Evolutionary conservation across 1,140 invertebrate species (phyloP).

Genomic region (Spodoptera frugiperda): DNA sequence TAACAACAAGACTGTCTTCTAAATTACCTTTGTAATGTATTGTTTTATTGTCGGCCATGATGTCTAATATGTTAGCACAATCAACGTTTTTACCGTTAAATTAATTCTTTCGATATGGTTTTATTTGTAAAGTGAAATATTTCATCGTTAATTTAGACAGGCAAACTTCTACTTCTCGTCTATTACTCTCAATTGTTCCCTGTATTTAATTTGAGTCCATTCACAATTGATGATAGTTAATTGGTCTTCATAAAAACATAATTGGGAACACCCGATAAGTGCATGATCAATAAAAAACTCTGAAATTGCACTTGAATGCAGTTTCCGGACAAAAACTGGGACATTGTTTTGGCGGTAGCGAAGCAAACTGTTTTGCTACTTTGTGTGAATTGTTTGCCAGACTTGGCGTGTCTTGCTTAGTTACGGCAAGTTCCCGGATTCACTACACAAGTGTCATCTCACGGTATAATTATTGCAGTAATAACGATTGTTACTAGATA

Average conservation of each 20-base stretch:
- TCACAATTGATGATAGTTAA: not conserved
- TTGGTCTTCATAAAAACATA: not conserved
- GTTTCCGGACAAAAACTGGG: constrained; percentile 25
- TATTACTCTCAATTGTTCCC: not conserved
- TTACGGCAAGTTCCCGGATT: constrained; percentile 14
- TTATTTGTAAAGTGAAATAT: not conserved
- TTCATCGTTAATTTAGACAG: not conserved
- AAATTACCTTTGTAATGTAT: constrained; percentile 15
- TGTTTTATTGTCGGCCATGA: constrained; percentile 10
- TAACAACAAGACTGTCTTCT: not conserved
- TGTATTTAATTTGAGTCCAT: not conserved
- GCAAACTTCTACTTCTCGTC: not conserved
- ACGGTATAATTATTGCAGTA: constrained; percentile 50
- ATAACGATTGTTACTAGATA: constrained; percentile 35
- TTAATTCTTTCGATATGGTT: constrained; percentile 10
- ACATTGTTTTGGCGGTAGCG: constrained; percentile 23
- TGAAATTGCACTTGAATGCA: constrained; percentile 5
- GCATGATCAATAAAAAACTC: constrained; percentile 16
- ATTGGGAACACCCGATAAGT: not conserved
- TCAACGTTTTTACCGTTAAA: not conserved
- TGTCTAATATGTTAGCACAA: constrained; percentile 18
- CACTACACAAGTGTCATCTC: constrained; percentile 50
- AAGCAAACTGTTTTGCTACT: constrained; percentile 19
- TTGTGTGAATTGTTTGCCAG: not conserved
- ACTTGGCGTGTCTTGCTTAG: not conserved